Evolutionary conservation across 2,113 vertebrate genomes (phyloP).

Genomic region (Tursiops truncatus): DNA sequence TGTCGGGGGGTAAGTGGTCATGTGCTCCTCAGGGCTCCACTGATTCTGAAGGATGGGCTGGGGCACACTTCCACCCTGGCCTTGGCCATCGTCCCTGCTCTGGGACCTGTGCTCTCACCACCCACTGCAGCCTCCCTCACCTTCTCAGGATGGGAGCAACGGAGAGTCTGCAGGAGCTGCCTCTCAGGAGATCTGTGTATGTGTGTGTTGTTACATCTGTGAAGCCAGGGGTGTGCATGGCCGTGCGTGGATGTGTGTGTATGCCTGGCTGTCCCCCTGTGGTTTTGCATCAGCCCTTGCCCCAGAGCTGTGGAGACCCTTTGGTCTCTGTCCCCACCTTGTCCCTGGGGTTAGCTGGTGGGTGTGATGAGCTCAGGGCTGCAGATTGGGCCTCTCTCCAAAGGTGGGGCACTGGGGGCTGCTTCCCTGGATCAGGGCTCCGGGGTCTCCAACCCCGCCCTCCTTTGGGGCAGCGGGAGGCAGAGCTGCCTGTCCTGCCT

Average conservation of each 20-base stretch:
- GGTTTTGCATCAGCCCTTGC: background rate
- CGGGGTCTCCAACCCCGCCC: accelerated
- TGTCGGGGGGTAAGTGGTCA: background rate
- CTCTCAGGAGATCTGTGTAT: background rate
- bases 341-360: background rate
- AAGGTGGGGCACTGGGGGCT: background rate
- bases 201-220: background rate
- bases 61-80: background rate
- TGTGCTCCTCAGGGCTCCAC: background rate
- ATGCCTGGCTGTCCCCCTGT: too few relatives aligned
- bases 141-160: background rate
- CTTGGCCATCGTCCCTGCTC: background rate
- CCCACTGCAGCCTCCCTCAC: background rate
- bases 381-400: background rate
- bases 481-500: background rate
- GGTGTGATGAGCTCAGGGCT: background rate
- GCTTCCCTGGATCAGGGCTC: background rate
- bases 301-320: background rate
- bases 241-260: background rate
- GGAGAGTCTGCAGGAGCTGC: background rate
- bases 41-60: background rate
- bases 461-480: too few relatives aligned
- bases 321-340: background rate
- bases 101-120: background rate
- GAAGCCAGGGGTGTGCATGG: background rate